A percentile compares a stretch with the other conserved stretches of the same genome.
These are phyloP conservation scores for Halisarca cf. caerulea DNA, from an alignment of 37 sponge, comb jelly and placozoan genomes.

Conservation along the genomic window DNA sequence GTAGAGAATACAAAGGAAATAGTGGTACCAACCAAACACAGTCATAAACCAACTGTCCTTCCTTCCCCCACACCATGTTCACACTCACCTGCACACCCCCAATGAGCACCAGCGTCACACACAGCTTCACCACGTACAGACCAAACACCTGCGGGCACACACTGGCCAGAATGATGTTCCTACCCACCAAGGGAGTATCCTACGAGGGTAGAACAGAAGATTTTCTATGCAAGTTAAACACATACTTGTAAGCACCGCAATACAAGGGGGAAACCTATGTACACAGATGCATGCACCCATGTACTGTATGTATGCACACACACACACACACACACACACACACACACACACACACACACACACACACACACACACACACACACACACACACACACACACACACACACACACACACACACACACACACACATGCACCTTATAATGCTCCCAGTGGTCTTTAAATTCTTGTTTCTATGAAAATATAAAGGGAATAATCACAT, in stretches of 20 bases:
- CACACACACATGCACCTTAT: not conserved
- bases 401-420: not conserved
- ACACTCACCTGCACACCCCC: conserved; percentile 79
- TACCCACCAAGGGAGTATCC: conserved; percentile 57
- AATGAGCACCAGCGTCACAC: conserved; percentile 74
- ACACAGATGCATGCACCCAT: no score
- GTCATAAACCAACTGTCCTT: no score
- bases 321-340: not conserved
- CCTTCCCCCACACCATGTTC: no score
- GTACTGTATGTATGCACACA: not conserved
- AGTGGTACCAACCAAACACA: no score
- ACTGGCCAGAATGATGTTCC: conserved; percentile 79
- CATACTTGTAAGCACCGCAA: no score
- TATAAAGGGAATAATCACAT: no score
- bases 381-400: conserved; percentile 1
- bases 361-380: not conserved
- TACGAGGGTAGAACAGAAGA: not conserved
- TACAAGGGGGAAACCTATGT: no score
- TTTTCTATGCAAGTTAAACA: no score
- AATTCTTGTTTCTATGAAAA: conserved; percentile 31
- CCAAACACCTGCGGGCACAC: conserved; percentile 95
- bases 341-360: not conserved
- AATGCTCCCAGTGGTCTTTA: conserved; percentile 29
- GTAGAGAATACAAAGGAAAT: no score
- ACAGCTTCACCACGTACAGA: conserved; percentile 82